phyloP scores from a whole-genome alignment of 2,888 invertebrate species.

The Physocephala rufipes region DNA sequence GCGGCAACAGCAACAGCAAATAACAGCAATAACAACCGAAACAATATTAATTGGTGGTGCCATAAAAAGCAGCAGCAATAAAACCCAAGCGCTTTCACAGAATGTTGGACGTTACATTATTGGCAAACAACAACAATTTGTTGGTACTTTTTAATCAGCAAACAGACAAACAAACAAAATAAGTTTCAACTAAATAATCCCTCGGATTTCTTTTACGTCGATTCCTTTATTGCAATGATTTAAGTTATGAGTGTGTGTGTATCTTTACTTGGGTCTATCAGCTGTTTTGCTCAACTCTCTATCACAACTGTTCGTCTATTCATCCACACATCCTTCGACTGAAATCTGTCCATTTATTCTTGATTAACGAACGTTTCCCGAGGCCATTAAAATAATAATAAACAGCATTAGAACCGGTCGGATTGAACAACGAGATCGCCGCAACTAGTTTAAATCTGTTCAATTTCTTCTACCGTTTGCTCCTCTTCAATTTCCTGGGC shows the following conservation, averaged over 20 bases:
- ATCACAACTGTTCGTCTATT: constrained; percentile 9
- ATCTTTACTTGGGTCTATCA: neutral
- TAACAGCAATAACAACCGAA: too few species aligned
- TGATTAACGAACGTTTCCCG: constrained; percentile 24
- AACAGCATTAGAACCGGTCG: constrained; percentile 24
- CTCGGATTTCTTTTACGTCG: neutral
- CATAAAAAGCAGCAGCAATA: too few species aligned
- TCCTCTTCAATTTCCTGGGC: constrained; percentile 19
- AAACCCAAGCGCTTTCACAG: neutral
- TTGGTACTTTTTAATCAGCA: neutral
- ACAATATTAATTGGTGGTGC: too few species aligned
- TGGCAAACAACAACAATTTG: neutral
- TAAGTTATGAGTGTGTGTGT: constrained; percentile 17
- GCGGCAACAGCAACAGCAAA: too few species aligned
- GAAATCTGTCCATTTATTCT: neutral
- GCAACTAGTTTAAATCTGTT: neutral
- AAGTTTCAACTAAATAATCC: neutral
- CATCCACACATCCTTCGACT: too few species aligned
- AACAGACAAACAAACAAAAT: neutral
- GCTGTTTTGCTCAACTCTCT: neutral
- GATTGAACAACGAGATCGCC: neutral
- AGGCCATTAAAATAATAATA: constrained; percentile 32
- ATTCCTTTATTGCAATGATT: constrained; percentile 10
- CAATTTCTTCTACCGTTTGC: neutral
- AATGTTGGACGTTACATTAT: constrained; percentile 5